Conservation (phyloP, 2,888 invertebrate genomes). For the Yponomeuta sedellus region DNA sequence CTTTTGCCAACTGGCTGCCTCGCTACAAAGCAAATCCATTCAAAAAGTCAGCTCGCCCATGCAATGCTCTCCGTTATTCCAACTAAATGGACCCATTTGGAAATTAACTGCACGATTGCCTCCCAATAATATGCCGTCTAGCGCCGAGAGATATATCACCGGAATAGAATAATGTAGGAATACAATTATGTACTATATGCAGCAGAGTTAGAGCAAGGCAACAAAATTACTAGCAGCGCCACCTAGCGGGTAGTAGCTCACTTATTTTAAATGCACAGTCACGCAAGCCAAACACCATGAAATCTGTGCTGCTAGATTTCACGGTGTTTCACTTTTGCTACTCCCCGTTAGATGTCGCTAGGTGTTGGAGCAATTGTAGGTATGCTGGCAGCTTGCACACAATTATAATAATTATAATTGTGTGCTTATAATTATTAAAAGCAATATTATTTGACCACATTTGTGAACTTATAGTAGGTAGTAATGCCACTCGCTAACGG, state of each 20-base stretch:
- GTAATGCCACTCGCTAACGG: no score
- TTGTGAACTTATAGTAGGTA: no score
- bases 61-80: conserved; percentile 54
- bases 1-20: conserved; percentile 21
- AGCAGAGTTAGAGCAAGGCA: neutral
- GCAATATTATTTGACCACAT: no score
- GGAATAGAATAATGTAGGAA: conserved; percentile 23
- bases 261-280: conserved; percentile 22
- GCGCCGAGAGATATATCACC: conserved; percentile 44
- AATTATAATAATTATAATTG: no score
- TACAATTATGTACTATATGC: neutral
- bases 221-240: conserved; percentile 28
- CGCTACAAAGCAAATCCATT: conserved; percentile 38
- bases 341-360: conserved; percentile 31
- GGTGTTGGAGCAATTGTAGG: no score
- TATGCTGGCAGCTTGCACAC: no score
- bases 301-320: no score
- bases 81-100: conserved; percentile 65
- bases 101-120: conserved; percentile 70
- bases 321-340: conserved; percentile 22
- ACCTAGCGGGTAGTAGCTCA: conserved; percentile 38
- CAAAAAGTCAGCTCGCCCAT: conserved; percentile 38
- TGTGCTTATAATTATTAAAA: no score
- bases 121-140: conserved; percentile 51
- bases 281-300: no score